phyloP scores from a whole-genome alignment of 2,797 vertebrate genomes.

The Euthynnus affinis region DNA sequence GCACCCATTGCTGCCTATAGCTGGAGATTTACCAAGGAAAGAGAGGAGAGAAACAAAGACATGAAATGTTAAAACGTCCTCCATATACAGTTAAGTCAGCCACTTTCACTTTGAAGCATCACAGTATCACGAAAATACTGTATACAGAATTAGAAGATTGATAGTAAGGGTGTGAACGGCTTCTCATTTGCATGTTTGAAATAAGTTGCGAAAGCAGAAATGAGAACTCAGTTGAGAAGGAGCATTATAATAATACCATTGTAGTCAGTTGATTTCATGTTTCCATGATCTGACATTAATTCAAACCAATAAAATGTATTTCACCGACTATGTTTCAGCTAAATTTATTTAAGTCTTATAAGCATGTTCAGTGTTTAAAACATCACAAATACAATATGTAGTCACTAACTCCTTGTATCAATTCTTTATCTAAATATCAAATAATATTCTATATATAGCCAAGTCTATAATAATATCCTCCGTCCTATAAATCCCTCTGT shows the following conservation, averaged over 20 bases:
- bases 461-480: neutral
- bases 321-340: no score
- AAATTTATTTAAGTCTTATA: no score
- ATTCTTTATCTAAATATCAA: neutral
- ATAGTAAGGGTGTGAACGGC: no score
- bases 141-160: neutral
- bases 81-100: neutral
- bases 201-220: no score
- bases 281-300: no score
- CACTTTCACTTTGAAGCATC: neutral
- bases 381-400: neutral
- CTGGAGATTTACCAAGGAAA: constrained; percentile 69
- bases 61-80: constrained; percentile 19
- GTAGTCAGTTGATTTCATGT: no score
- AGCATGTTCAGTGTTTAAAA: neutral
- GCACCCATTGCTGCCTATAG: constrained; percentile 96
- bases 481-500: constrained; percentile 2
- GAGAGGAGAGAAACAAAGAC: neutral
- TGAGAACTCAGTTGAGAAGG: no score
- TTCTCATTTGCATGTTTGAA: neutral
- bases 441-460: neutral
- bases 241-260: no score
- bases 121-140: neutral
- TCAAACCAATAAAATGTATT: no score
- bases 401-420: neutral